Evolutionary conservation across 2,113 vertebrate genomes (phyloP).

Genomic region (Ammodytes marinus): DNA sequence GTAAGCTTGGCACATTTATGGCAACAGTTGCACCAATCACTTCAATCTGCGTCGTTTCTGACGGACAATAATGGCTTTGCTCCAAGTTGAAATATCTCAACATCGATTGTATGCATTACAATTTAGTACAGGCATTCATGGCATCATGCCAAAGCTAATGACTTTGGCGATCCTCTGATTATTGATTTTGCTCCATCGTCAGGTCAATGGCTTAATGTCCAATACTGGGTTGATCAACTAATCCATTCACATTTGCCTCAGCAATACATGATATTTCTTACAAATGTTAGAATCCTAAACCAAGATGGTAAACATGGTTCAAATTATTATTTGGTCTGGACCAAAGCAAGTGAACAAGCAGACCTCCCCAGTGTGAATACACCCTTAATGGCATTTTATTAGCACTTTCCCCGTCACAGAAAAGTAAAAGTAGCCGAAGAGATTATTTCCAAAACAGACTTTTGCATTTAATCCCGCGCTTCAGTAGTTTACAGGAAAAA

Average conservation of each 20-base stretch:
- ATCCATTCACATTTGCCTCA: no score
- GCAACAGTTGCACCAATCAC: background rate
- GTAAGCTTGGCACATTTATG: background rate
- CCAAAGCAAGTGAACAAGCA: no score
- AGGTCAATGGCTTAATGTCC: no score
- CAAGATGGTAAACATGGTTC: background rate
- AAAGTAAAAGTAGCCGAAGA: background rate
- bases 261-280: no score
- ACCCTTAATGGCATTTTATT: background rate
- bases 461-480: slow-evolving; percentile 61
- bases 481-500: slow-evolving; percentile 58
- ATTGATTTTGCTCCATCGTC: background rate
- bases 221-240: no score
- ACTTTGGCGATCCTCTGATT: background rate
- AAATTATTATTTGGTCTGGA: background rate
- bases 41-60: background rate
- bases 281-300: no score
- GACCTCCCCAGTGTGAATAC: slow-evolving; percentile 1
- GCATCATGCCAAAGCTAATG: no score
- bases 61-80: background rate
- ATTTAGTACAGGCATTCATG: background rate
- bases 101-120: background rate
- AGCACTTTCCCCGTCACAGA: background rate
- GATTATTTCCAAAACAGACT: slow-evolving; percentile 43
- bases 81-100: no score